A percentile compares a stretch with the other conserved stretches of the same genome.
These are phyloP conservation scores for Archips crataeganus DNA, from an alignment of 2,888 invertebrate genomes.

Conservation along the genomic window DNA sequence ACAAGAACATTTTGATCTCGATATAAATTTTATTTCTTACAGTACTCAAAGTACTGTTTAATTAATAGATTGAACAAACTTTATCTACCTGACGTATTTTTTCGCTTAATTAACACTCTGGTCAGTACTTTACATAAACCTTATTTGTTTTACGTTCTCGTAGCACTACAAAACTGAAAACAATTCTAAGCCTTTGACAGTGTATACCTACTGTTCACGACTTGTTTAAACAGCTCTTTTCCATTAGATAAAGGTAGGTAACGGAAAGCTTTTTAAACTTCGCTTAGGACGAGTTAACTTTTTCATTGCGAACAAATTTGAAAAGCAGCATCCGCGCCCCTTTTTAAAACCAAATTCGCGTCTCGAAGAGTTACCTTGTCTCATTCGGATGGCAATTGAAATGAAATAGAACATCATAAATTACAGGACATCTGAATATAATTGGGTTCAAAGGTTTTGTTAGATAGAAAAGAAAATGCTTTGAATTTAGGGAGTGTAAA, in stretches of 20 bases:
- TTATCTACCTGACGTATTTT: neutral
- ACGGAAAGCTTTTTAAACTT: slow-evolving; percentile 43
- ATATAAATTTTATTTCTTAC: too few relatives aligned
- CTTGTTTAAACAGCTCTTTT: slow-evolving; percentile 43
- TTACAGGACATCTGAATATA: neutral
- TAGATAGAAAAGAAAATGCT: too few relatives aligned
- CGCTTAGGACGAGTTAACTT: slow-evolving; percentile 44
- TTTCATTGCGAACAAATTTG: slow-evolving; percentile 46
- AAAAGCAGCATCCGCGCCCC: slow-evolving; percentile 12
- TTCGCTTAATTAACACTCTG: neutral
- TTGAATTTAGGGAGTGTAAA: too few relatives aligned
- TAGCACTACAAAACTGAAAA: slow-evolving; percentile 27
- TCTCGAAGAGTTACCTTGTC: slow-evolving; percentile 12
- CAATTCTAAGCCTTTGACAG: slow-evolving; percentile 29
- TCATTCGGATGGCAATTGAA: neutral
- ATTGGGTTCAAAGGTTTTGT: neutral
- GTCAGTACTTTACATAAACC: neutral
- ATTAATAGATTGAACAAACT: neutral
- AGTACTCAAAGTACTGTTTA: too few relatives aligned
- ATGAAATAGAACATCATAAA: neutral
- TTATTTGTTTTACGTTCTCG: slow-evolving; percentile 22
- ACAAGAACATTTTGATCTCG: too few relatives aligned
- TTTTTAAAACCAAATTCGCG: slow-evolving; percentile 8
- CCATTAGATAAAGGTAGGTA: slow-evolving; percentile 42
- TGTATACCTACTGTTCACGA: slow-evolving; percentile 41